Conservation (phyloP, 2,888 invertebrate genomes). For the Drosophila formosana region DNA sequence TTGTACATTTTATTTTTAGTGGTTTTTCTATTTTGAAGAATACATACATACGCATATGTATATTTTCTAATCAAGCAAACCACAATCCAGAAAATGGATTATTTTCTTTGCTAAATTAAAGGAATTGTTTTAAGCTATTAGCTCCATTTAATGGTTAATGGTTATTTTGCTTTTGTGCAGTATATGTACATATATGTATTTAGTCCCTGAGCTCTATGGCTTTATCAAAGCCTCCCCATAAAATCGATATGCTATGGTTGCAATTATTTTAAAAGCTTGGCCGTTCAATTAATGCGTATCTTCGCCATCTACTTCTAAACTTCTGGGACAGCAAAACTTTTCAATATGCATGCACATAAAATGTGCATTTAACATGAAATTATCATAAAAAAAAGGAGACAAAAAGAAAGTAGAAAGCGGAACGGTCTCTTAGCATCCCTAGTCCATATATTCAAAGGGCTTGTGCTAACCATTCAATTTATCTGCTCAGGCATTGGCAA, state of each 20-base stretch:
- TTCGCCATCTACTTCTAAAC: constrained; percentile 27
- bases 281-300: constrained; percentile 58
- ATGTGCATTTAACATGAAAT: constrained; percentile 72
- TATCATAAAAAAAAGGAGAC: constrained; percentile 58
- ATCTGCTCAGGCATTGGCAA: constrained; percentile 42
- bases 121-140: too few species aligned
- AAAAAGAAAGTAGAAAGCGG: constrained; percentile 26
- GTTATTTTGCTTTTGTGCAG: background rate
- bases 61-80: too few species aligned
- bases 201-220: background rate
- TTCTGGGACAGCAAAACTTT: constrained; percentile 37
- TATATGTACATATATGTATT: too few species aligned
- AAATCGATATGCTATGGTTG: constrained; percentile 23
- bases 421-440: background rate
- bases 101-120: too few species aligned
- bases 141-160: background rate
- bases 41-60: background rate
- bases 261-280: constrained; percentile 74
- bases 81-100: too few species aligned
- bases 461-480: constrained; percentile 58
- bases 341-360: constrained; percentile 42
- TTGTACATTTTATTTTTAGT: background rate
- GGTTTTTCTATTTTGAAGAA: background rate
- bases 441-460: background rate
- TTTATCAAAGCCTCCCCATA: constrained; percentile 2